These are phyloP conservation scores for Aurelia aurita complex sp. Pacific DNA, from an alignment of 30 jellyfish, hydroid and myxozoan genomes.

Conservation along the genomic window DNA sequence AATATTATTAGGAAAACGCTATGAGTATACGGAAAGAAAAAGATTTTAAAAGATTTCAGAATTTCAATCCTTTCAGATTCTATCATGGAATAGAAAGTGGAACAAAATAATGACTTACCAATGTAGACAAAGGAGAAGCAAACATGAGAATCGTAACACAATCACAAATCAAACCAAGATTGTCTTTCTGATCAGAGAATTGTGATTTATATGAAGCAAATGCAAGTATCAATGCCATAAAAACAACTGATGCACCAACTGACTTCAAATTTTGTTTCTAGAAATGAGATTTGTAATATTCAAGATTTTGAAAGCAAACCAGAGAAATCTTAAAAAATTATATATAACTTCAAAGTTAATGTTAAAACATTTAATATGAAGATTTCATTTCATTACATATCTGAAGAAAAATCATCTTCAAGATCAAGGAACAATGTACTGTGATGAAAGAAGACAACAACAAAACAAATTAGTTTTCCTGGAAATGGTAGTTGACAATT, in stretches of 20 bases:
- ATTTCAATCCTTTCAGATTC: too few relatives aligned
- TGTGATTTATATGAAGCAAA: constrained; percentile 5
- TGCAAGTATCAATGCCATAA: neutral
- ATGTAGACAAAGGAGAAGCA: constrained; percentile 90
- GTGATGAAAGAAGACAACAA: too few relatives aligned
- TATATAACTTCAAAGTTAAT: too few relatives aligned
- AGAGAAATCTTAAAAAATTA: too few relatives aligned
- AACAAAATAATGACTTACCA: constrained; percentile 53
- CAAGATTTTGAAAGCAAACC: neutral
- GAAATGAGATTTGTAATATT: neutral
- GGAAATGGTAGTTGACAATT: too few relatives aligned
- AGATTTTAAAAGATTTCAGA: neutral
- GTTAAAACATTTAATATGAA: too few relatives aligned
- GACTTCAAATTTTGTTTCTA: constrained; percentile 37
- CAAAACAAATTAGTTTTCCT: too few relatives aligned
- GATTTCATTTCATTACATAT: too few relatives aligned
- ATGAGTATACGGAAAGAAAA: neutral
- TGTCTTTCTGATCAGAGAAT: constrained; percentile 6
- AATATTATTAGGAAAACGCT: neutral
- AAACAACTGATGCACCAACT: constrained; percentile 30
- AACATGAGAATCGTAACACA: constrained; percentile 85
- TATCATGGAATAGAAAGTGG: too few relatives aligned
- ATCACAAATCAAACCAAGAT: constrained; percentile 75
- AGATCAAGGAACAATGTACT: too few relatives aligned
- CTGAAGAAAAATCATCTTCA: too few relatives aligned